Conservation (phyloP, 1,140 invertebrate species). For the Musca vetustissima region DNA sequence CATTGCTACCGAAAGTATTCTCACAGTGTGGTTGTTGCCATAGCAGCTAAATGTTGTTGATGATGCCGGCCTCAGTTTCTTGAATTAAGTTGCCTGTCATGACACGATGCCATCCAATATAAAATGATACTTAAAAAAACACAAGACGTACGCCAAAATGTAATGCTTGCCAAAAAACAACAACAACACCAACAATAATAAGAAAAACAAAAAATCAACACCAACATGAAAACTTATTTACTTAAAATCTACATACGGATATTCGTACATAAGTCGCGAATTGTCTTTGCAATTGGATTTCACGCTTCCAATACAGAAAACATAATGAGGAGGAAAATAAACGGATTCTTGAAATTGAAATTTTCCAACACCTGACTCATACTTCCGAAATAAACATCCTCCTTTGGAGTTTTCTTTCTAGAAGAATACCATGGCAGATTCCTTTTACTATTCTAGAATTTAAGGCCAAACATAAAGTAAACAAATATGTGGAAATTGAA, state of each 20-base stretch:
- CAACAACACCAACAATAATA: not conserved
- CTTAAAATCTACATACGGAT: not conserved
- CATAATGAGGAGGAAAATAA: not conserved
- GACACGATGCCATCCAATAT: constrained; percentile 18
- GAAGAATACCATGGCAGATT: too few relatives aligned
- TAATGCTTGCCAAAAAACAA: constrained; percentile 42
- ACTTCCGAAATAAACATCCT: constrained; percentile 27
- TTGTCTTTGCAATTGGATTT: constrained; percentile 6
- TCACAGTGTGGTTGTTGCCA: not conserved
- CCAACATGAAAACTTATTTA: not conserved
- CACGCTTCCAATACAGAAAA: not conserved
- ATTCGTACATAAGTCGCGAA: not conserved
- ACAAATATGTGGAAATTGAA: not conserved
- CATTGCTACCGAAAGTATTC: not conserved
- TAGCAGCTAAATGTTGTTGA: not conserved
- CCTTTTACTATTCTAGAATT: too few relatives aligned
- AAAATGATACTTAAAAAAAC: constrained; percentile 17
- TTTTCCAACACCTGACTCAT: constrained; percentile 26
- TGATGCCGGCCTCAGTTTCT: not conserved
- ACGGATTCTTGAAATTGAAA: not conserved
- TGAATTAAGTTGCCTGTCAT: constrained; percentile 25
- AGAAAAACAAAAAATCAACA: constrained; percentile 1
- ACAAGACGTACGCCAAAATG: constrained; percentile 42
- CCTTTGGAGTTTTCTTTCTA: not conserved
- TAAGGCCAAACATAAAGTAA: too few relatives aligned